Base-by-base conservation (phyloP, 2,888 invertebrate genomes). In the Acanthopleura granulata region DNA sequence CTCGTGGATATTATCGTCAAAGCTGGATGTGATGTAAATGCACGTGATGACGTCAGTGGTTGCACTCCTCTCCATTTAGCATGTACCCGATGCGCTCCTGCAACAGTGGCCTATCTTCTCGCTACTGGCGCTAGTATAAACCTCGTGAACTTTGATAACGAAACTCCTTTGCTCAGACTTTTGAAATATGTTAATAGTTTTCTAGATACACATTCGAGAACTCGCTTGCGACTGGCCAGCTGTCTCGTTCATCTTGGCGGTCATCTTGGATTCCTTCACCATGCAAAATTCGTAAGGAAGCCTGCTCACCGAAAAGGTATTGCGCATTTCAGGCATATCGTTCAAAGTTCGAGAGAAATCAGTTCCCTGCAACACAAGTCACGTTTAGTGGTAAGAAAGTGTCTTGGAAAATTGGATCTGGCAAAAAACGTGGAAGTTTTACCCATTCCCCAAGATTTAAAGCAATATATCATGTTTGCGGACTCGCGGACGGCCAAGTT, bases 41-140 rank as follows among this genome's bases (percentile, higher is more conserved):
- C 76, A 22, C 74, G 62, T n/a, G 83, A 85, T 72, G 74, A 72
- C 49, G 75, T 83, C 25, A 80, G 81, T 40, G 78, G 78, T 0
- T 82, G 84, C 72, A 82, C 85, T 0, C 81, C 85, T 0, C 62
- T 85, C n/a, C 85, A 85, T 73, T 72, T 82, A 49, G 85, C 85
- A 0, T 85, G 85, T 72, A 72, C 75, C 15, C 75, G 79, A 16
- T 75, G 76, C 18, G 77, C 78, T 49, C 75, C 74, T 4, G 80
- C 79, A 29, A 79, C 79, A 12, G 76, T 83, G 27, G 25, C 77
- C 49, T 75, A 62, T 22, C 78, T 85, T 9, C 72, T 85, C 49
- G 80, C 78, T 62, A 73, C 50, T 70, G 85, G 85, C 29, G 79
- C 82, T 29, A 76, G 79, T 74, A 77, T 84, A 14, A 85, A 85